Conservation (phyloP, 2,888 invertebrate species). For the Sericinus montela region DNA sequence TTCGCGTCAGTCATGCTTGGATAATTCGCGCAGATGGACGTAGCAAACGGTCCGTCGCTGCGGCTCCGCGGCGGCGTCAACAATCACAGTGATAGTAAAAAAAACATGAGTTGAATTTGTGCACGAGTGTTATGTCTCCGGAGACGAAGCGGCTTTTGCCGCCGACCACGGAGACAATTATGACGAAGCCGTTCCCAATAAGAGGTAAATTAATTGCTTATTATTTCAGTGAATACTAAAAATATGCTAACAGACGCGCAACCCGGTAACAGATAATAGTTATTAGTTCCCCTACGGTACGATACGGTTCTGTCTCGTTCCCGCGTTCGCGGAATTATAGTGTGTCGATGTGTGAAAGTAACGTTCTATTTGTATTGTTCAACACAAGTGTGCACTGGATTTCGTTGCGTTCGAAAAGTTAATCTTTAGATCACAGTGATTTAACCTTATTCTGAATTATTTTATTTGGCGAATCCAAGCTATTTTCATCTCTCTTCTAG, state of each 20-base stretch:
- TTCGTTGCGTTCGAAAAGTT: too few relatives aligned
- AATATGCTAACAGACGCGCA: conserved; percentile 34
- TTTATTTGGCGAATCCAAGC: too few relatives aligned
- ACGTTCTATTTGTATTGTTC: too few relatives aligned
- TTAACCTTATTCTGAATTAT: too few relatives aligned
- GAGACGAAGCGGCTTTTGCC: conserved; percentile 84
- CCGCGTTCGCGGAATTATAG: conserved; percentile 18
- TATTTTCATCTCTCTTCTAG: too few relatives aligned
- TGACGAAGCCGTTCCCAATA: conserved; percentile 93
- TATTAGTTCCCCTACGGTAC: neutral
- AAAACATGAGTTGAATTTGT: conserved; percentile 78
- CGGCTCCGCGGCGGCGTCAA: conserved; percentile 67
- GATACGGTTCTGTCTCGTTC: conserved; percentile 4
- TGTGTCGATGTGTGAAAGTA: neutral
- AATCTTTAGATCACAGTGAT: too few relatives aligned
- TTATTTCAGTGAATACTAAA: conserved; percentile 35
- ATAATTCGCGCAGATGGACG: conserved; percentile 63
- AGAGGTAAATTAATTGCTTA: conserved; percentile 78
- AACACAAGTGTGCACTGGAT: too few relatives aligned
- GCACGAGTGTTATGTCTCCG: conserved; percentile 86
- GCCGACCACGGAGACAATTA: conserved; percentile 90
- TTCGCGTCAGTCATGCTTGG: conserved; percentile 58
- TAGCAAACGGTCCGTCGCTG: conserved; percentile 60
- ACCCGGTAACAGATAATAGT: neutral
- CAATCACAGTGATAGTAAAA: conserved; percentile 52